Conservation (phyloP, 2,797 vertebrate genomes). For the Neosalanx taihuensis region DNA sequence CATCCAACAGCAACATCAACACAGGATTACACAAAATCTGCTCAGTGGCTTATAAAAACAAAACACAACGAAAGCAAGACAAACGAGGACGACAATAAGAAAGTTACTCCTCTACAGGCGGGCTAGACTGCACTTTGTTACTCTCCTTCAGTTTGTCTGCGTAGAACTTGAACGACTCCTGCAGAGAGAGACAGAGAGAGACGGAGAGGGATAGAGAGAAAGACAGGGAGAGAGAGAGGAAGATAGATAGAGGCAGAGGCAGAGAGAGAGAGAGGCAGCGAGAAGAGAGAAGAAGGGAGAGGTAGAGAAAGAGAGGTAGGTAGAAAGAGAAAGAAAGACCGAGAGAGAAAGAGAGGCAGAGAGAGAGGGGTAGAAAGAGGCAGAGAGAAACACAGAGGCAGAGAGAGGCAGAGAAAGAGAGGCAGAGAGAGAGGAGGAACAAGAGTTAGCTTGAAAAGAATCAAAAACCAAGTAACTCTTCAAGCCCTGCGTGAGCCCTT, state of each 20-base stretch:
- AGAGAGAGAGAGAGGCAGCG: too few species aligned
- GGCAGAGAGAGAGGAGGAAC: neutral
- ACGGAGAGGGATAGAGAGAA: too few species aligned
- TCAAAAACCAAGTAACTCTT: neutral
- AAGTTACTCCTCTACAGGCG: conserved; percentile 49
- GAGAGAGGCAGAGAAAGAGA: neutral
- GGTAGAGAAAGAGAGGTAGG: neutral
- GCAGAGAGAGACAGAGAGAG: conserved; percentile 15
- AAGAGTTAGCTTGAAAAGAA: neutral
- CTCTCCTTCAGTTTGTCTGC: conserved; percentile 71
- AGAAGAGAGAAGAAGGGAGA: neutral
- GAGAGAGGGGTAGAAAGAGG: neutral
- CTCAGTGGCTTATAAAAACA: conserved; percentile 48
- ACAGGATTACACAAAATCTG: conserved; percentile 47
- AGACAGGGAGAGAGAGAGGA: too few species aligned
- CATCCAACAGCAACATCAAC: conserved; percentile 33
- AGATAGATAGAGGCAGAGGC: neutral
- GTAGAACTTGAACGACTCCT: conserved; percentile 87
- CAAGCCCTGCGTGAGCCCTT: neutral
- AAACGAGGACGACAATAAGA: neutral
- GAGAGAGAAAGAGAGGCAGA: neutral
- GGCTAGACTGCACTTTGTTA: conserved; percentile 9
- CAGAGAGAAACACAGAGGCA: neutral
- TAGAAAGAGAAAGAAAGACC: too few species aligned
- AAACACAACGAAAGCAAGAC: conserved; percentile 16